These are phyloP conservation scores for Melitaea athalia DNA, from an alignment of 2,888 invertebrate genomes.

Conservation along the genomic window DNA sequence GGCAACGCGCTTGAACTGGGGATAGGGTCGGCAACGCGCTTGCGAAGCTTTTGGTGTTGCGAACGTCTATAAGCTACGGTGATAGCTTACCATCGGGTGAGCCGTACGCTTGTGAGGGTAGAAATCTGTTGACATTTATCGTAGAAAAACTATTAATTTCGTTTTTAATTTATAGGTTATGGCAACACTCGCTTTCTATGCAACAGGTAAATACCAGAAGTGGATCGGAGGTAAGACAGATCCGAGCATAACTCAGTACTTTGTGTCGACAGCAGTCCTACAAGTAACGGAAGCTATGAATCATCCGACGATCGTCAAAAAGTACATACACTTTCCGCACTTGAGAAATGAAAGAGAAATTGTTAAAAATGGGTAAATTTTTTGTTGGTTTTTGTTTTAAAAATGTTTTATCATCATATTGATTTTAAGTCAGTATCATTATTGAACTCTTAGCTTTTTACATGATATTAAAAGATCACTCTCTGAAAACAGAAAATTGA, in stretches of 20 bases:
- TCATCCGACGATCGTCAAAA: slow-evolving; percentile 66
- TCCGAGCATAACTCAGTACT: slow-evolving; percentile 69
- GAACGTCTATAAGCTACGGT: too few species aligned
- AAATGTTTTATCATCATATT: not conserved
- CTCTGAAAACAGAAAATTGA: too few species aligned
- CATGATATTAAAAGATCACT: too few species aligned
- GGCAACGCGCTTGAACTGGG: too few species aligned
- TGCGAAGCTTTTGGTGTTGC: too few species aligned
- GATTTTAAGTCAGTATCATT: too few species aligned
- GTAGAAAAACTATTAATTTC: not conserved
- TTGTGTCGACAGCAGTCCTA: slow-evolving; percentile 65
- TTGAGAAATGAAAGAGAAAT: slow-evolving; percentile 67
- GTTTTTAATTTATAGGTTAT: slow-evolving; percentile 55
- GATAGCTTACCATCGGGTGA: too few species aligned
- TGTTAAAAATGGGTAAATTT: slow-evolving; percentile 63
- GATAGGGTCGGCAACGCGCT: too few species aligned
- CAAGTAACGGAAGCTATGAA: slow-evolving; percentile 74
- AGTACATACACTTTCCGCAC: slow-evolving; percentile 75
- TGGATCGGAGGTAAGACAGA: slow-evolving; percentile 66
- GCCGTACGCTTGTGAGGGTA: too few species aligned
- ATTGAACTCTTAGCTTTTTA: too few species aligned
- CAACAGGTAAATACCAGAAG: slow-evolving; percentile 72
- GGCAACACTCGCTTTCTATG: slow-evolving; percentile 71
- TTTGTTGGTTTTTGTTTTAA: not conserved
- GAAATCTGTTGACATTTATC: not conserved